Evolutionary conservation across 2,797 vertebrate genomes (phyloP).

Genomic region (Anguilla obscura): DNA sequence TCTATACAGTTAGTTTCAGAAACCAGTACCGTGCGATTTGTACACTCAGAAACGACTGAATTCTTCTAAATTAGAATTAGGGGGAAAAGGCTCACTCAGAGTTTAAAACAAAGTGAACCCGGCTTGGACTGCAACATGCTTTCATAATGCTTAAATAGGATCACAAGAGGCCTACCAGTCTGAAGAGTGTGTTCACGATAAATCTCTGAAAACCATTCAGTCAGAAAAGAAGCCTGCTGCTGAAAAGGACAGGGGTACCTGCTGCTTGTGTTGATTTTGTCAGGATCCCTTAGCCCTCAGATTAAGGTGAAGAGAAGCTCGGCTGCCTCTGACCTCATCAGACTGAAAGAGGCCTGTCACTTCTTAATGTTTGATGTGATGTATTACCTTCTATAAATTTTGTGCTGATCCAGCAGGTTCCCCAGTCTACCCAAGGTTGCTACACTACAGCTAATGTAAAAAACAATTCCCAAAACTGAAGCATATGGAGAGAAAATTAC

Average conservation of each 20-base stretch:
- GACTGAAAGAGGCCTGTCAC: background rate
- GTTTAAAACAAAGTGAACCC: background rate
- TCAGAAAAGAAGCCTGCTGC: background rate
- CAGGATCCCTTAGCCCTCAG: background rate
- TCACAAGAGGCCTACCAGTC: background rate
- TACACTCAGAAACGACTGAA: background rate
- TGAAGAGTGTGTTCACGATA: background rate
- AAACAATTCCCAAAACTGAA: background rate
- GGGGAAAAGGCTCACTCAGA: background rate
- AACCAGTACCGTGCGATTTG: background rate
- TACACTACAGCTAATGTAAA: background rate
- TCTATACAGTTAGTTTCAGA: background rate
- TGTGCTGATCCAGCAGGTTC: slow-evolving; percentile 23
- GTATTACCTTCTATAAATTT: slow-evolving; percentile 18
- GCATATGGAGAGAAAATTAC: background rate
- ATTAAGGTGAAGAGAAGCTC: slow-evolving; percentile 15
- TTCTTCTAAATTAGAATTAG: background rate
- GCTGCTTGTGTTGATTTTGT: background rate
- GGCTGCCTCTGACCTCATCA: background rate
- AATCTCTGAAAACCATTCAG: background rate
- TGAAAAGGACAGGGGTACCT: background rate
- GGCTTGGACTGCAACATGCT: background rate
- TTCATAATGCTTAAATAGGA: background rate
- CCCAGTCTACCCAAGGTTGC: background rate
- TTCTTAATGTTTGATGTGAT: slow-evolving; percentile 22